Base-by-base conservation (phyloP, 1,140 invertebrate species). In the Mercenaria mercenaria region DNA sequence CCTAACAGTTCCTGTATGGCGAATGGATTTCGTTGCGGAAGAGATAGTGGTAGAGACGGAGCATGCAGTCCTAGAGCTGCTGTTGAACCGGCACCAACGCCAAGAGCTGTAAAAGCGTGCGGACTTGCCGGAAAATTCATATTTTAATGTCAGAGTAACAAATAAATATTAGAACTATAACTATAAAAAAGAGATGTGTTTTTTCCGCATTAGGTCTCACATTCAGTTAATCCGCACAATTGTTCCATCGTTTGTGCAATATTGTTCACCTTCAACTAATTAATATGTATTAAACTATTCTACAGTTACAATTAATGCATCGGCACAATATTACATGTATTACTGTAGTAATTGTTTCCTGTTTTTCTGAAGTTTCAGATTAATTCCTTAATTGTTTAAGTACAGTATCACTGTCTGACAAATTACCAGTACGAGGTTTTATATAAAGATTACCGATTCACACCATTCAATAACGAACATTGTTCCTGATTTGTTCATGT, bases 1-100 rank as follows among this genome's bases (percentile, higher is more conserved):
- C 88, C 88, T 20, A 89, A 26, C 39, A 89, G 80, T 89, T 89
- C 88, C 52, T 89, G 88, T 15, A 89, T 89, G 23, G 79, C 88
- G 56, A 89, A 89, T 74, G 88, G 80, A 43, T 83, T 81, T 61
- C 88, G 67, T 52, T 82, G 88, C 29, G 88, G 88, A 39, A 89
- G 37, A n/a, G 88, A 41, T 29, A 89, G 29, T 32, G 76, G 76
- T 64, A 88, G 43, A 67, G 76, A 34, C 13, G 79, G 72, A 56
- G 61, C 56, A 34, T 76, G 81, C 1, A 89, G 52, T 41, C 88
- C 88, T 39, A 89, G 64, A 8, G 88, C 59, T 3, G 47, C 80
- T 6, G 56, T 13, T 20, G 47, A 18, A 3, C 50, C 85, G 15
- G 85, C 67, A 64, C 80, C 67, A 8, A 83, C 79, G 15, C 79